Conservation (phyloP, 2,888 invertebrate species). For the Linnaemya tessellans region DNA sequence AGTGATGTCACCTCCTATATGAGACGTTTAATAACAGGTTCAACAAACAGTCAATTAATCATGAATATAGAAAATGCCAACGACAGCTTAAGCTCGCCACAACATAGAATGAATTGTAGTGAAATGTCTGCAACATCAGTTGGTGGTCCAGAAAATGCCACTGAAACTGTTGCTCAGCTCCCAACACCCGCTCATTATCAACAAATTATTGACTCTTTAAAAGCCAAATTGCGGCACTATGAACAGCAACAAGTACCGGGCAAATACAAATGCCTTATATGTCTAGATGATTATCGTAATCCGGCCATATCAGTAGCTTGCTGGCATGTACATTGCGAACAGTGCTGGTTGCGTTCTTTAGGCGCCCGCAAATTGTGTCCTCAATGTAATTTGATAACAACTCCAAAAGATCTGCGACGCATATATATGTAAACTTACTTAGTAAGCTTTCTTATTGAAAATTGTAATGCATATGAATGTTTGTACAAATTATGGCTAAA, state of each 20-base stretch:
- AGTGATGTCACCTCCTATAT: slow-evolving; percentile 80
- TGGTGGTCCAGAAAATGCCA: not conserved
- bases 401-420: slow-evolving; percentile 92
- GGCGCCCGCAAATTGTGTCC: slow-evolving; percentile 96
- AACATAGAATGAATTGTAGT: slow-evolving; percentile 24
- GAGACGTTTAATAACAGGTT: slow-evolving; percentile 79
- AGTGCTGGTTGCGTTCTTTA: slow-evolving; percentile 88
- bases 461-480: too few relatives aligned
- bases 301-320: slow-evolving; percentile 97
- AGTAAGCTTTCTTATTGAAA: not conserved
- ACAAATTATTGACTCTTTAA: slow-evolving; percentile 88
- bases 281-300: slow-evolving; percentile 92
- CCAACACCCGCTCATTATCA: slow-evolving; percentile 72
- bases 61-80: slow-evolving; percentile 43
- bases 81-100: slow-evolving; percentile 39
- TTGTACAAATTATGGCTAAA: too few relatives aligned
- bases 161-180: slow-evolving; percentile 61
- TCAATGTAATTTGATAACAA: slow-evolving; percentile 96
- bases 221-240: slow-evolving; percentile 89
- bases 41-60: slow-evolving; percentile 51
- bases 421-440: slow-evolving; percentile 89
- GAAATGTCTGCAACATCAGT: slow-evolving; percentile 13
- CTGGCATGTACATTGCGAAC: slow-evolving; percentile 98
- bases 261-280: slow-evolving; percentile 94
- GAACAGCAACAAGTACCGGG: slow-evolving; percentile 86